These are phyloP conservation scores for Malthinus flaveolus DNA, from an alignment of 2,888 invertebrate species.

Conservation along the genomic window DNA sequence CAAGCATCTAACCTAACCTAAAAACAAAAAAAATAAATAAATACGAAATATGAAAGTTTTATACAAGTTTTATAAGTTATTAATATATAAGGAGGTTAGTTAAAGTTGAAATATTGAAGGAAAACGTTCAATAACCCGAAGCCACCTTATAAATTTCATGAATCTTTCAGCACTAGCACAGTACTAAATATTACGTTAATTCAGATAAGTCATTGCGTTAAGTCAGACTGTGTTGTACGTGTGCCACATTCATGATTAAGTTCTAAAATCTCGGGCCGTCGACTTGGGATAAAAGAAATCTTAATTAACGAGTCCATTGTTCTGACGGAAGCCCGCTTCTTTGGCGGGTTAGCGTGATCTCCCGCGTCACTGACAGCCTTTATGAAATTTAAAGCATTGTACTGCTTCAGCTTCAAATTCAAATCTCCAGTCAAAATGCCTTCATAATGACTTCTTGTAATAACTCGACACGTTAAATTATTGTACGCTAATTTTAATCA, in stretches of 20 bases:
- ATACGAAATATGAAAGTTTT: too few species aligned
- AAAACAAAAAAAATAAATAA: too few species aligned
- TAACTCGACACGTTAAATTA: constrained; percentile 30
- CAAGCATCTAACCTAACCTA: too few species aligned
- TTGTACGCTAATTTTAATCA: constrained; percentile 23
- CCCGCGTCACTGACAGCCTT: constrained; percentile 37
- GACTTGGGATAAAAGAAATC: constrained; percentile 64
- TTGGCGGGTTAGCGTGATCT: constrained; percentile 40
- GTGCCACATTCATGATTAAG: constrained; percentile 35
- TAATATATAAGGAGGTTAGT: too few species aligned
- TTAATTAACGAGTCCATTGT: constrained; percentile 80
- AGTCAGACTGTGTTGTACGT: constrained; percentile 30
- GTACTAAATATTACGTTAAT: constrained; percentile 28
- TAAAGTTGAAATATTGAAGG: neutral
- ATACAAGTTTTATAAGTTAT: too few species aligned
- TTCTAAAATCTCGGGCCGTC: constrained; percentile 34
- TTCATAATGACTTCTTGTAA: constrained; percentile 27
- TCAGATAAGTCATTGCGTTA: constrained; percentile 30
- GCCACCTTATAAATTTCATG: constrained; percentile 9
- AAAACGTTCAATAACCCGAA: constrained; percentile 14
- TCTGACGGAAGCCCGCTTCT: constrained; percentile 63
- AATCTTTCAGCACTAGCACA: constrained; percentile 20
- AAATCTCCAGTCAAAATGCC: constrained; percentile 30
- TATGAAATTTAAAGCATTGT: constrained; percentile 33
- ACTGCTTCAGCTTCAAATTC: constrained; percentile 25